Percentiles rank a stretch among this genome's conserved stretches.
Evolutionary conservation across 2,888 invertebrate species (phyloP).

Genomic region (Hololepta plana): DNA sequence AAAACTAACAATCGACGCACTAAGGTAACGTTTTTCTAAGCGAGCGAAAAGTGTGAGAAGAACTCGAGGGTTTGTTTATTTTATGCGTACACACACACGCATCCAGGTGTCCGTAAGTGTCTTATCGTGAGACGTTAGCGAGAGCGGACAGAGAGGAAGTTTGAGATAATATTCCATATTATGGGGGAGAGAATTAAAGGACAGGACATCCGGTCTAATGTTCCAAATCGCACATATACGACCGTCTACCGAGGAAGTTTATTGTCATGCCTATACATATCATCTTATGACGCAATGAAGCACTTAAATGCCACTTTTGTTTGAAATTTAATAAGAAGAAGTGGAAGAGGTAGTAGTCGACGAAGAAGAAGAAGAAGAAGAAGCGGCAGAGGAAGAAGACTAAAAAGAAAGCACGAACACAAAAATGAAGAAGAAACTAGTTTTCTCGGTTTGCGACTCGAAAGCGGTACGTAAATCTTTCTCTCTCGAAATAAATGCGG

Average conservation of each 20-base stretch:
- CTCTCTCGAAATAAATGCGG: conserved; percentile 13
- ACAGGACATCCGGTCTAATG: conserved; percentile 16
- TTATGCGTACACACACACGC: no score
- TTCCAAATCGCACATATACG: conserved; percentile 12
- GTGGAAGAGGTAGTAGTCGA: neutral
- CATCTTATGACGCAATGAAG: no score
- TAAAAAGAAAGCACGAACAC: neutral
- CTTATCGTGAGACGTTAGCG: no score
- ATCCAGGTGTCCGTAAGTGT: no score
- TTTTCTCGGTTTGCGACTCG: conserved; percentile 7
- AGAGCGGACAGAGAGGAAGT: conserved; percentile 14
- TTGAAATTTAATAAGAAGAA: neutral
- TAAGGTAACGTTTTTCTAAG: no score
- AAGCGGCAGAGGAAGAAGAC: neutral
- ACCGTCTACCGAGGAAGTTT: conserved; percentile 11
- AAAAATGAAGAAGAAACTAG: conserved; percentile 7
- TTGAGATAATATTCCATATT: conserved; percentile 14
- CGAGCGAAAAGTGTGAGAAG: no score
- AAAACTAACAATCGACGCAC: no score
- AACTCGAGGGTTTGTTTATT: no score
- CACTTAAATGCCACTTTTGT: no score
- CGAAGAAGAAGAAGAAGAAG: conserved; percentile 1
- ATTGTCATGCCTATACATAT: no score
- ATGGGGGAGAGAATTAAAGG: conserved; percentile 12
- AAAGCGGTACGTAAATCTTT: conserved; percentile 7